phyloP scores from a whole-genome alignment of 2,113 vertebrate genomes.

The Puntigrus tetrazona region DNA sequence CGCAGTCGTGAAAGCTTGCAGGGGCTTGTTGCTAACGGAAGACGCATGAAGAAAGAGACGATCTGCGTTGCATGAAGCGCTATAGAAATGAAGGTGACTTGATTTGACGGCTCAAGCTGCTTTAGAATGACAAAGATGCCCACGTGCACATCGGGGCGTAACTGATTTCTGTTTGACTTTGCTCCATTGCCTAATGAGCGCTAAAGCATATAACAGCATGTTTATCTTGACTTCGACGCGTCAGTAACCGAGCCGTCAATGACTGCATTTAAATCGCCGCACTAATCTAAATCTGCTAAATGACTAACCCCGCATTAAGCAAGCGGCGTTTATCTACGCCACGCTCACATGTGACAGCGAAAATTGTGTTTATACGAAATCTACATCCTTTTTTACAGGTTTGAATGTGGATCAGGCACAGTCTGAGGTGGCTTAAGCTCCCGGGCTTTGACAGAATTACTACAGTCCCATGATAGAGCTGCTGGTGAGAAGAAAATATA shows the following conservation, averaged over 20 bases:
- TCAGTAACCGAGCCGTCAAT: background rate
- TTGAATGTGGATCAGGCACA: constrained; percentile 22
- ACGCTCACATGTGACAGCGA: background rate
- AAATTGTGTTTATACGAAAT: background rate
- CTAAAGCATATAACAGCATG: background rate
- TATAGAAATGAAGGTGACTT: background rate
- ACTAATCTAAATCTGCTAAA: background rate
- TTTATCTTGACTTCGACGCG: background rate
- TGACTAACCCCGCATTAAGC: background rate
- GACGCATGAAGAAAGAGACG: too few relatives aligned
- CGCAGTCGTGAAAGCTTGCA: background rate
- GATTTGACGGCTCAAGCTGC: too few relatives aligned
- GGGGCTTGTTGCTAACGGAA: too few relatives aligned
- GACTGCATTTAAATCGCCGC: background rate
- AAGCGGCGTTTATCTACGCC: too few relatives aligned
- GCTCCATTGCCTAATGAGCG: background rate
- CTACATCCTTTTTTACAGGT: background rate
- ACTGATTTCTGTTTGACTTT: background rate
- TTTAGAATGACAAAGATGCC: background rate
- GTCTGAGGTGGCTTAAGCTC: constrained; percentile 11
- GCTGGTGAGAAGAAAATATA: constrained; percentile 14
- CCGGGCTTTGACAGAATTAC: constrained; percentile 46
- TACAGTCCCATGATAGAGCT: constrained; percentile 14
- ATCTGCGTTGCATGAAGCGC: too few relatives aligned
- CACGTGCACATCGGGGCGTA: background rate